These are phyloP conservation scores for Plecotus auritus DNA, from an alignment of 2,113 vertebrate species.

Conservation along the genomic window DNA sequence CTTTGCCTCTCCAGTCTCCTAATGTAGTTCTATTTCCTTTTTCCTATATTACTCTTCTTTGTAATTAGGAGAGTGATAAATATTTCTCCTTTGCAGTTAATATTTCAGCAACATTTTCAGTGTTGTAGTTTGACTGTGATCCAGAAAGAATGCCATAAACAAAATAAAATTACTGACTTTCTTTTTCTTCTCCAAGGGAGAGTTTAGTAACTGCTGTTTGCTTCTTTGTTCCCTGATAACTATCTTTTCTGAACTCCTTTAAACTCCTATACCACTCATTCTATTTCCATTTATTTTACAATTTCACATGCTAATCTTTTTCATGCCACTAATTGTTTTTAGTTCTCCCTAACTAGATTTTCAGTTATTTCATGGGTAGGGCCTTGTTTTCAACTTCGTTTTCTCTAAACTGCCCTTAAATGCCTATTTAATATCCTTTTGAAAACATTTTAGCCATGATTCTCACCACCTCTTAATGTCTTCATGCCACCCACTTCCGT, in stretches of 20 bases:
- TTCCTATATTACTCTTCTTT: neutral
- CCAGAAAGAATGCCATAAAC: neutral
- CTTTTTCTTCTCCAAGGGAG: neutral
- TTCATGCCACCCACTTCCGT: neutral
- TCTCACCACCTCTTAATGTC: neutral
- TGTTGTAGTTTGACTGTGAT: neutral
- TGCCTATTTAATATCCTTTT: neutral
- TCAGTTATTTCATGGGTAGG: neutral
- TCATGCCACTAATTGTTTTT: neutral
- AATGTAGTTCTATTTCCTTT: neutral
- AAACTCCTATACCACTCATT: neutral
- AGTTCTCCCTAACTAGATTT: neutral
- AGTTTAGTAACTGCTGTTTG: neutral
- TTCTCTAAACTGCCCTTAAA: neutral
- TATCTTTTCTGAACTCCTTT: neutral
- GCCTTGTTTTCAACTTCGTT: neutral
- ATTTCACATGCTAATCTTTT: neutral
- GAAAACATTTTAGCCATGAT: neutral
- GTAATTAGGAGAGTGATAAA: neutral
- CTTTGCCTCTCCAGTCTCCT: neutral
- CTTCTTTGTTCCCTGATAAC: neutral
- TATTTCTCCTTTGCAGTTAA: conserved; percentile 13
- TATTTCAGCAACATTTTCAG: neutral
- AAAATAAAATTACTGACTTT: neutral
- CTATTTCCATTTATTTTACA: neutral